Conservation (phyloP, 2,113 vertebrate genomes). For the Mastomys natalensis region DNA sequence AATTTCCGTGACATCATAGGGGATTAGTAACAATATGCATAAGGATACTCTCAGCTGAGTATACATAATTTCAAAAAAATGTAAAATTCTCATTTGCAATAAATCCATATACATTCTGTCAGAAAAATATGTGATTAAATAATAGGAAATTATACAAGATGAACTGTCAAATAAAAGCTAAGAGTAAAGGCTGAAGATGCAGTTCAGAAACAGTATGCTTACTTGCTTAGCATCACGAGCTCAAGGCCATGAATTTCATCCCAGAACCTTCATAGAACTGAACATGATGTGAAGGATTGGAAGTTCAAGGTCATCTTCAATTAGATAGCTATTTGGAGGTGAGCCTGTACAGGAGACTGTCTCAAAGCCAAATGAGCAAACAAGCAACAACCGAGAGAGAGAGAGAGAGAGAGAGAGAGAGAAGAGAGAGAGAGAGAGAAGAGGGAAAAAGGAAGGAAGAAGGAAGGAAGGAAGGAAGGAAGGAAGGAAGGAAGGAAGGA, state of each 20-base stretch:
- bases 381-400: not conserved
- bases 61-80: slow-evolving; percentile 28
- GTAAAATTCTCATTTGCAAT: not conserved
- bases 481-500: too few species aligned
- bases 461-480: too few species aligned
- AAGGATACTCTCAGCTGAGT: not conserved
- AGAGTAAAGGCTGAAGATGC: not conserved
- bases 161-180: slow-evolving; percentile 19
- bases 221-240: not conserved
- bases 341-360: not conserved
- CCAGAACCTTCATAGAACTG: not conserved
- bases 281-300: not conserved
- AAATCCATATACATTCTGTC: not conserved
- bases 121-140: not conserved
- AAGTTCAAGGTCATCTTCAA: not conserved
- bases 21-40: slow-evolving; percentile 3
- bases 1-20: not conserved
- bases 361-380: not conserved
- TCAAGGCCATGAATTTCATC: not conserved
- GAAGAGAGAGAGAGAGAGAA: too few species aligned
- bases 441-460: too few species aligned
- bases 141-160: not conserved
- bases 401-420: too few species aligned
- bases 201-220: not conserved
- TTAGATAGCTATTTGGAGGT: not conserved